These are phyloP conservation scores for Trichomycterus rosablanca DNA, from an alignment of 2,113 vertebrate species.

Conservation along the genomic window DNA sequence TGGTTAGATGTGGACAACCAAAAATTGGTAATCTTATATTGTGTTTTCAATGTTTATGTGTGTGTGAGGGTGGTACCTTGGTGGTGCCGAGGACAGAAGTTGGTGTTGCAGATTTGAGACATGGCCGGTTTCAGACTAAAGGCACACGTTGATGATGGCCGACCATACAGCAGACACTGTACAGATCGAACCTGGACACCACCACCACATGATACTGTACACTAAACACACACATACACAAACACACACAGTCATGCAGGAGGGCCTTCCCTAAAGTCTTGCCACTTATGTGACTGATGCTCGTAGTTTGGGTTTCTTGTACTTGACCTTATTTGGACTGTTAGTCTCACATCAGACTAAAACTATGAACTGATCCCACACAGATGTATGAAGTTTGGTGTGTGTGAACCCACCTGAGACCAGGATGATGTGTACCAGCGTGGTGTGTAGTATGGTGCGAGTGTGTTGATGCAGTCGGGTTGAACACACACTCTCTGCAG, in stretches of 20 bases:
- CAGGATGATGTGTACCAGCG: slow-evolving; percentile 77
- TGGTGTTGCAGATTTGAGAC: slow-evolving; percentile 79
- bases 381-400: background rate
- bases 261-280: background rate
- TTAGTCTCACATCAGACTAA: no score
- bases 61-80: slow-evolving; percentile 61
- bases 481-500: slow-evolving; percentile 67
- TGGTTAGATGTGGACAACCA: no score
- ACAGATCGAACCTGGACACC: slow-evolving; percentile 74
- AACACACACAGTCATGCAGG: background rate
- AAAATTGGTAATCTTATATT: no score
- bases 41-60: slow-evolving; percentile 6
- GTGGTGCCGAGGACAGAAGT: slow-evolving; percentile 74
- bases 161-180: slow-evolving; percentile 70
- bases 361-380: no score
- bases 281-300: no score
- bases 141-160: slow-evolving; percentile 61
- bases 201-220: slow-evolving; percentile 78
- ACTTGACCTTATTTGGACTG: no score
- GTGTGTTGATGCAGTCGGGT: slow-evolving; percentile 58
- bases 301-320: no score
- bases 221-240: slow-evolving; percentile 58
- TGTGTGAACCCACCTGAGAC: slow-evolving; percentile 71
- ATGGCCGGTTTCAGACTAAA: slow-evolving; percentile 62
- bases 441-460: slow-evolving; percentile 46